Evolutionary conservation across 2,113 vertebrate genomes (phyloP).

Genomic region (Pogonocichla stellata): DNA sequence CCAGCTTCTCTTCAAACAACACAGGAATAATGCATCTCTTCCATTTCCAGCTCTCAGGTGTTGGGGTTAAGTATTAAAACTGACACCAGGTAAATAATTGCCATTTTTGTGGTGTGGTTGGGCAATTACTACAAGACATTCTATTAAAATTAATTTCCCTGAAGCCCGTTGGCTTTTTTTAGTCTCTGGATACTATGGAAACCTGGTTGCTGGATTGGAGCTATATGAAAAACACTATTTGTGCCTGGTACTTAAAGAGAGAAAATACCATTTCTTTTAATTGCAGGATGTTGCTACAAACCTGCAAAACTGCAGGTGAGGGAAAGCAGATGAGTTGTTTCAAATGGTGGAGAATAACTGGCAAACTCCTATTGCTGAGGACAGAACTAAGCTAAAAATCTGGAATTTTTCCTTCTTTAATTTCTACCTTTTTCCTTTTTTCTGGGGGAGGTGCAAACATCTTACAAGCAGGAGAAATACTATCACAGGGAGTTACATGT

Average conservation of each 20-base stretch:
- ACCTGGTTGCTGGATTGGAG: constrained; percentile 27
- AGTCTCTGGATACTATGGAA: constrained; percentile 64
- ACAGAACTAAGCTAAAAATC: background rate
- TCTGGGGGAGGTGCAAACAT: background rate
- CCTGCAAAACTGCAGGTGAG: background rate
- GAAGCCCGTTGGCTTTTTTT: constrained; percentile 51
- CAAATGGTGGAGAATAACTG: background rate
- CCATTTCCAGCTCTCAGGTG: background rate
- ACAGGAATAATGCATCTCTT: background rate
- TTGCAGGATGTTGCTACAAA: background rate
- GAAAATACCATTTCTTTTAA: background rate
- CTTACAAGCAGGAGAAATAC: background rate
- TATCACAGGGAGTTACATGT: background rate
- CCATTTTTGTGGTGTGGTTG: background rate
- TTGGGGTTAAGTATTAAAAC: background rate
- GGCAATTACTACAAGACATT: constrained; percentile 15
- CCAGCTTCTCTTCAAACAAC: background rate
- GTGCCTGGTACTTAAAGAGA: constrained; percentile 19
- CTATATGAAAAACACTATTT: constrained; percentile 10
- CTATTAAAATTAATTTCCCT: constrained; percentile 55
- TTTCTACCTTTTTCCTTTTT: background rate
- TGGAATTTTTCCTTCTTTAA: background rate
- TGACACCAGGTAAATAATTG: background rate
- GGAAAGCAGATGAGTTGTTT: background rate
- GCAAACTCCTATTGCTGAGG: background rate